Conservation (phyloP, 2,888 invertebrate species). For the Acrobasis consociella region DNA sequence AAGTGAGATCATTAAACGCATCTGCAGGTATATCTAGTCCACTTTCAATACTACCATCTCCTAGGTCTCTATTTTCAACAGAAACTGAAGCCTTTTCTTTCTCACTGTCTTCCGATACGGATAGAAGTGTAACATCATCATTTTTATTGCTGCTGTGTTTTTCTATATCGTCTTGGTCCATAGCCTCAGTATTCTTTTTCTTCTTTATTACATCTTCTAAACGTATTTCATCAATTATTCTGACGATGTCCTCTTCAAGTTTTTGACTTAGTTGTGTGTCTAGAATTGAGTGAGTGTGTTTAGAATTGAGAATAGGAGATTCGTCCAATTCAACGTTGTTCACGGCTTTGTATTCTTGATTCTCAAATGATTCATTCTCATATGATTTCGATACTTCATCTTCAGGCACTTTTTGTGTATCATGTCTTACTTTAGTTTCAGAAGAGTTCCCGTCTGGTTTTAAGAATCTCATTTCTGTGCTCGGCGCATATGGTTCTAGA, state of each 20-base stretch:
- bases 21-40: not conserved
- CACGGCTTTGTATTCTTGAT: not conserved
- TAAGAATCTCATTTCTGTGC: not conserved
- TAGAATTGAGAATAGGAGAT: not conserved
- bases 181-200: not conserved
- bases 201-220: not conserved
- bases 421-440: not conserved
- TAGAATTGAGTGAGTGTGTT: too few relatives aligned
- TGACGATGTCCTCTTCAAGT: not conserved
- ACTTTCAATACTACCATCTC: not conserved
- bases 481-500: not conserved
- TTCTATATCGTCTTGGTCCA: not conserved
- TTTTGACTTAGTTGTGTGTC: not conserved
- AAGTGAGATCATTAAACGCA: not conserved
- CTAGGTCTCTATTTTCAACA: not conserved
- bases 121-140: not conserved
- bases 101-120: not conserved
- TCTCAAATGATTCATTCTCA: not conserved
- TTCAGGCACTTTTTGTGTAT: too few relatives aligned
- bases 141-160: not conserved
- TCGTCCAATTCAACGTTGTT: not conserved
- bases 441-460: not conserved
- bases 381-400: not conserved
- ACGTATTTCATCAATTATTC: conserved; percentile 1
- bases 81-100: not conserved